These are phyloP conservation scores for Ibidorhyncha struthersii DNA, from an alignment of 2,113 vertebrate genomes.

Conservation along the genomic window DNA sequence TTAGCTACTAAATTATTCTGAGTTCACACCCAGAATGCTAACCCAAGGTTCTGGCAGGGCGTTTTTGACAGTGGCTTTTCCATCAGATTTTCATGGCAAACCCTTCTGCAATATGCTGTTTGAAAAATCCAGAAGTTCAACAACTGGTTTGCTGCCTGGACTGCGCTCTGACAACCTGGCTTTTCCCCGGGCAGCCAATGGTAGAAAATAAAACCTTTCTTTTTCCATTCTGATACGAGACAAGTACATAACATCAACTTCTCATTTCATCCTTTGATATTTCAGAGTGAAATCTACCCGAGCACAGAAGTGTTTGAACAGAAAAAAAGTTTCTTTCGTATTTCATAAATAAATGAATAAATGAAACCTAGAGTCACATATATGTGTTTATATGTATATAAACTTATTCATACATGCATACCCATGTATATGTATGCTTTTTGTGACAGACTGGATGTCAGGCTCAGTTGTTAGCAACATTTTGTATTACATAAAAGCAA, in stretches of 20 bases:
- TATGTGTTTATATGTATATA: background rate
- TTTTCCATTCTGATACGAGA: background rate
- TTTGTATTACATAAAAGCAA: constrained; percentile 38
- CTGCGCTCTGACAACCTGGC: background rate
- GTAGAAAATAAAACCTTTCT: background rate
- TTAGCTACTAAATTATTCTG: background rate
- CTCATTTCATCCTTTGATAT: background rate
- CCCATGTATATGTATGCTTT: background rate
- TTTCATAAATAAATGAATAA: background rate
- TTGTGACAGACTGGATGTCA: background rate
- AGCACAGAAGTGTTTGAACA: background rate
- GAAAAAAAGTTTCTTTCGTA: background rate
- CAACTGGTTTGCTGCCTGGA: background rate
- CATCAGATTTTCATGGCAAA: background rate
- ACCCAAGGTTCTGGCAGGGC: background rate
- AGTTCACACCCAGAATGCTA: background rate
- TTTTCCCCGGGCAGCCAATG: background rate
- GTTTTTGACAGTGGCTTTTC: background rate
- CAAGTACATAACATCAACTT: background rate
- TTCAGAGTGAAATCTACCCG: background rate
- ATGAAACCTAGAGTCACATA: background rate
- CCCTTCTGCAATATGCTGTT: background rate
- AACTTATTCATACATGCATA: background rate
- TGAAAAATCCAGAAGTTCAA: background rate
- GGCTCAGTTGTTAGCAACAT: background rate